A percentile compares a stretch with the other conserved stretches of the same genome.
These are phyloP conservation scores for Colletes latitarsis DNA, from an alignment of 1,140 invertebrate genomes.

Conservation along the genomic window DNA sequence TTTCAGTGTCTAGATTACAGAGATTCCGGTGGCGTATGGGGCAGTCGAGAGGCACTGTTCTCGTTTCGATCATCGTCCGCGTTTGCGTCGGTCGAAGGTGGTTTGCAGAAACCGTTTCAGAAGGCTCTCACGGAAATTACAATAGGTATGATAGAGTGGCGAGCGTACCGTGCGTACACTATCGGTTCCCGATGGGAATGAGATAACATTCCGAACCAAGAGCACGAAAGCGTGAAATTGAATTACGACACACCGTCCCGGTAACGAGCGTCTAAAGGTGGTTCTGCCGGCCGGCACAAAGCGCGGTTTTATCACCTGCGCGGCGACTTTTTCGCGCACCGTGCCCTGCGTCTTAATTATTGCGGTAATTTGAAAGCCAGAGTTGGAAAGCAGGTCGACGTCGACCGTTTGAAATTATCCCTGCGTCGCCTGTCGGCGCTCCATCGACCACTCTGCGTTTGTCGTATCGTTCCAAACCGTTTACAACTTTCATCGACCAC, in stretches of 20 bases:
- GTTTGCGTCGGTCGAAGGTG: too few relatives aligned
- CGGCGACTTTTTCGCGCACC: background rate
- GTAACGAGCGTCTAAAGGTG: conserved; percentile 37
- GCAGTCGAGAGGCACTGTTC: too few relatives aligned
- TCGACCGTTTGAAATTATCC: background rate
- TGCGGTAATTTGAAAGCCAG: background rate
- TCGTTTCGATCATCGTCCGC: too few relatives aligned
- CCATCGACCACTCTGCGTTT: too few relatives aligned
- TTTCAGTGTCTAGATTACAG: too few relatives aligned
- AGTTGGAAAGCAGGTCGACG: background rate
- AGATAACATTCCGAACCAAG: conserved; percentile 41
- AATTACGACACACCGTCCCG: conserved; percentile 45
- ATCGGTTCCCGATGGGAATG: conserved; percentile 43
- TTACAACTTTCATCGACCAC: too few relatives aligned
- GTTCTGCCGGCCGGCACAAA: background rate
- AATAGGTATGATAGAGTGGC: conserved; percentile 14
- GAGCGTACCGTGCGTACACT: conserved; percentile 5
- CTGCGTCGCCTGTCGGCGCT: too few relatives aligned
- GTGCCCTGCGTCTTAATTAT: conserved; percentile 30
- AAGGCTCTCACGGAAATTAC: conserved; percentile 24
- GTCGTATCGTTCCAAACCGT: too few relatives aligned
- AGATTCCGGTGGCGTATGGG: too few relatives aligned
- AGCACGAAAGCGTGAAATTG: conserved; percentile 57
- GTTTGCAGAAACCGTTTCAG: conserved; percentile 13
- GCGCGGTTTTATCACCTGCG: conserved; percentile 17